Conservation (phyloP, 2,888 invertebrate genomes). For the Athalia circularis region DNA sequence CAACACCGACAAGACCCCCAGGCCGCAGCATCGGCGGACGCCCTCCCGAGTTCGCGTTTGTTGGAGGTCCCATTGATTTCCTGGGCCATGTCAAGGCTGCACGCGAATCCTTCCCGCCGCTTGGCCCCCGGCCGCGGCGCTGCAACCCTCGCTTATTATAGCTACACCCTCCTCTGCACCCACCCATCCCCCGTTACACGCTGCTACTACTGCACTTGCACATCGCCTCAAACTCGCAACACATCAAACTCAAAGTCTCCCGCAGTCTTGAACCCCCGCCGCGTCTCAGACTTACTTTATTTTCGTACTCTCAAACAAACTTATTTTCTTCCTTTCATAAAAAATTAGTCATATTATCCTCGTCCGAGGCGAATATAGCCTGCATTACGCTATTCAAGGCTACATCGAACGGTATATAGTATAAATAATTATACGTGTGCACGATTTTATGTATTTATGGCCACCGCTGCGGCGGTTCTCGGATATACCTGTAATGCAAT, state of each 20-base stretch:
- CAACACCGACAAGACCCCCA: not conserved
- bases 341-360: no score
- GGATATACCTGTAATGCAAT: not conserved
- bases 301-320: no score
- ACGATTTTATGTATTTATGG: not conserved
- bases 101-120: conserved; percentile 67
- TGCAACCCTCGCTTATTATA: conserved; percentile 54
- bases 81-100: conserved; percentile 74
- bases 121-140: conserved; percentile 55
- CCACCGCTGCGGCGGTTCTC: not conserved
- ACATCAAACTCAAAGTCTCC: no score
- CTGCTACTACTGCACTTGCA: not conserved
- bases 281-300: no score
- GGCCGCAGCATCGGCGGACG: conserved; percentile 59
- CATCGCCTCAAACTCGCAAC: not conserved
- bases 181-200: not conserved
- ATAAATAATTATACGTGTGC: not conserved
- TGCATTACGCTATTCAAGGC: no score
- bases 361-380: no score
- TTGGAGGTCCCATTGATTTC: conserved; percentile 74
- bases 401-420: not conserved
- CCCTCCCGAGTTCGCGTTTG: conserved; percentile 65
- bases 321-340: no score
- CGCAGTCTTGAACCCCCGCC: no score
- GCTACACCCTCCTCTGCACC: conserved; percentile 8